Conservation (phyloP, 2,113 vertebrate genomes). For the Syngnathus typhle region DNA sequence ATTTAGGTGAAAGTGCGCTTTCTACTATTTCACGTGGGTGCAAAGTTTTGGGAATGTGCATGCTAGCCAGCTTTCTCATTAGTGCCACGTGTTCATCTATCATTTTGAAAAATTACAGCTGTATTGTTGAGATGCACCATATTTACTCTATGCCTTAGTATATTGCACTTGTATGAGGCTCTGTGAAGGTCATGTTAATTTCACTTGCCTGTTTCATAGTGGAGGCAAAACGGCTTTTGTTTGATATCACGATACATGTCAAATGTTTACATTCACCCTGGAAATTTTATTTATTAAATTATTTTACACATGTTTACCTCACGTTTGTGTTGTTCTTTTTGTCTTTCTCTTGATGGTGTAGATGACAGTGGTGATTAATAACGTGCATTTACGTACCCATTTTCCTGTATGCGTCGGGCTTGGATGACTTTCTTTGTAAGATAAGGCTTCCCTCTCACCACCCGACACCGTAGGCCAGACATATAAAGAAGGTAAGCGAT, state of each 20-base stretch:
- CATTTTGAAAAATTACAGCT: conserved; percentile 22
- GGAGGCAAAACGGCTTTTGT: conserved; percentile 28
- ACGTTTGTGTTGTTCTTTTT: conserved; percentile 6
- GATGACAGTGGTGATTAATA: too few species aligned
- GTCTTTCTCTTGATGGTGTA: neutral
- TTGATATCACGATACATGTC: conserved; percentile 49
- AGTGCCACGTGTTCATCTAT: conserved; percentile 35
- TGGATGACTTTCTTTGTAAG: too few species aligned
- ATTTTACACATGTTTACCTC: conserved; percentile 50
- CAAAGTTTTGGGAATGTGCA: conserved; percentile 38
- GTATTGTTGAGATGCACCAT: conserved; percentile 22
- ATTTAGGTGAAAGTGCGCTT: conserved; percentile 27
- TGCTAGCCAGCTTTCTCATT: conserved; percentile 32
- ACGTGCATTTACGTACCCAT: too few species aligned
- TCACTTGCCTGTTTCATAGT: conserved; percentile 29
- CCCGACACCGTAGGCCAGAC: too few species aligned
- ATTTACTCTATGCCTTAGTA: conserved; percentile 40
- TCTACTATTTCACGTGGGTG: conserved; percentile 18
- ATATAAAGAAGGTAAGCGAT: too few species aligned
- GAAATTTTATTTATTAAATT: conserved; percentile 67
- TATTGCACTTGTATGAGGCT: conserved; percentile 30
- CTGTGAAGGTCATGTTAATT: conserved; percentile 24
- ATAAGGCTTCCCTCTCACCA: too few species aligned
- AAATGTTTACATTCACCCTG: conserved; percentile 55
- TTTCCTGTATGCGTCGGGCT: too few species aligned